These are phyloP conservation scores for Phylloscopus collybita DNA, from an alignment of 2,797 vertebrate genomes.

Conservation along the genomic window DNA sequence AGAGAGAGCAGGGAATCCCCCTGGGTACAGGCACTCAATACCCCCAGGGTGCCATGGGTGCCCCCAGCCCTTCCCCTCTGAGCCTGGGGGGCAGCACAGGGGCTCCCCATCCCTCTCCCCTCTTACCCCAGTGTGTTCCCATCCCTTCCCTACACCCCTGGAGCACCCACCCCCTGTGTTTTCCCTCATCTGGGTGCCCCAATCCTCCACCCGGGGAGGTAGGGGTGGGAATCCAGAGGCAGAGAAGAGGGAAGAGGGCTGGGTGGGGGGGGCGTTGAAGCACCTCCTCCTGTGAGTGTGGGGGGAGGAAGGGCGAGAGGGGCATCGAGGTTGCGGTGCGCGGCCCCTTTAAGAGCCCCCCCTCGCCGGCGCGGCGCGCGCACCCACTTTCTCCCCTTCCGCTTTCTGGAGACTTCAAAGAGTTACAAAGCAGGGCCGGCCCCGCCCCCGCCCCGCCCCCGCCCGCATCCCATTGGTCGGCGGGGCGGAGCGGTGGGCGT, in stretches of 20 bases:
- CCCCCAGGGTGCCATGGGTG: not conserved
- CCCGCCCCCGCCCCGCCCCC: not conserved
- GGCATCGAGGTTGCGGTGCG: not conserved
- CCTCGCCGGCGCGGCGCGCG: not conserved
- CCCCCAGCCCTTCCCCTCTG: not conserved
- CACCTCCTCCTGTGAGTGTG: not conserved
- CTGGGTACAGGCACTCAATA: not conserved
- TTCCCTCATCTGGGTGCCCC: not conserved
- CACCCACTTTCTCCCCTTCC: slow-evolving; percentile 30
- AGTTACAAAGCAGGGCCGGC: not conserved
- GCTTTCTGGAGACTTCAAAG: slow-evolving; percentile 28
- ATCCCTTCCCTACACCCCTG: not conserved
- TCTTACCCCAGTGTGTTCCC: not conserved
- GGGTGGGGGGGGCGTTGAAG: too few relatives aligned
- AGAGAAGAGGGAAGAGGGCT: not conserved
- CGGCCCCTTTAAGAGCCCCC: slow-evolving; percentile 58
- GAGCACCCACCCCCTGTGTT: not conserved
- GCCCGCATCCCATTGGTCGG: not conserved
- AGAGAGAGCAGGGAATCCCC: not conserved
- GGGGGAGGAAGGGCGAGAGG: not conserved
- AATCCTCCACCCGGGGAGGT: not conserved
- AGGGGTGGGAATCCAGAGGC: not conserved
- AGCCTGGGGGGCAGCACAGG: not conserved
- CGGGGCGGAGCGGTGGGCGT: not conserved
- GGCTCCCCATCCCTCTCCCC: not conserved